Percentiles rank a stretch among this genome's conserved stretches.
Conservation (phyloP, 2,888 invertebrate species). For the Scaeva pyrastri region DNA sequence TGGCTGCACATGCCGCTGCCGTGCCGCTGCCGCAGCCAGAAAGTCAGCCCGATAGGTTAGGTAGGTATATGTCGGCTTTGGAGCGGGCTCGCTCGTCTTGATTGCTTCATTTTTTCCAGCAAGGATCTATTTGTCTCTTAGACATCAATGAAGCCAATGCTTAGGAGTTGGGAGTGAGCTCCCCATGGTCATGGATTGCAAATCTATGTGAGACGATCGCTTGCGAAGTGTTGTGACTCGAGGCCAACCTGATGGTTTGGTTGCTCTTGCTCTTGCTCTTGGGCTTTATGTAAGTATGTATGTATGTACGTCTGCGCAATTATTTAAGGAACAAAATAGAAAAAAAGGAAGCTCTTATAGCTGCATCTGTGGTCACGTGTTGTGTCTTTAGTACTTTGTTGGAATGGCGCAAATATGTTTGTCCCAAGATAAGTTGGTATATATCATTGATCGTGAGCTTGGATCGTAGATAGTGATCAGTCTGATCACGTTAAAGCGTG, state of each 20-base stretch:
- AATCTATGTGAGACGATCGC: conserved; percentile 37
- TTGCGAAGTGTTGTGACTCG: conserved; percentile 70
- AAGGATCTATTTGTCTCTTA: conserved; percentile 72
- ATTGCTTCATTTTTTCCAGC: conserved; percentile 74
- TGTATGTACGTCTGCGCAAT: conserved; percentile 41
- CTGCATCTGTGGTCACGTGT: conserved; percentile 53
- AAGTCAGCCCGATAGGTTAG: not conserved
- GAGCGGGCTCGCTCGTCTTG: conserved; percentile 44
- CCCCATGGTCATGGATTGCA: conserved; percentile 57
- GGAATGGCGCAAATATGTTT: conserved; percentile 58
- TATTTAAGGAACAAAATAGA: conserved; percentile 26
- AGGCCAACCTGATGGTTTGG: conserved; percentile 59
- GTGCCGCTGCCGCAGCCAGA: too few species aligned
- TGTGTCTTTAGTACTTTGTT: conserved; percentile 17
- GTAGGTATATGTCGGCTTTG: conserved; percentile 14
- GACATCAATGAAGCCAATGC: conserved; percentile 67
- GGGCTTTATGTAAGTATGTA: conserved; percentile 14
- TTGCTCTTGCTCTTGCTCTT: too few species aligned
- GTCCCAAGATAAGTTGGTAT: conserved; percentile 48
- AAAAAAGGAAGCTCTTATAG: conserved; percentile 40
- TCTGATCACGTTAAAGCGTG: conserved; percentile 66
- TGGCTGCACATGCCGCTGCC: conserved; percentile 62
- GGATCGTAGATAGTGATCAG: conserved; percentile 67
- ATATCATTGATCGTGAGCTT: conserved; percentile 72
- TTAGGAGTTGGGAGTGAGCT: conserved; percentile 51